These are phyloP conservation scores for Drosophila paranaensis DNA, from an alignment of 2,888 invertebrate genomes.

Conservation along the genomic window DNA sequence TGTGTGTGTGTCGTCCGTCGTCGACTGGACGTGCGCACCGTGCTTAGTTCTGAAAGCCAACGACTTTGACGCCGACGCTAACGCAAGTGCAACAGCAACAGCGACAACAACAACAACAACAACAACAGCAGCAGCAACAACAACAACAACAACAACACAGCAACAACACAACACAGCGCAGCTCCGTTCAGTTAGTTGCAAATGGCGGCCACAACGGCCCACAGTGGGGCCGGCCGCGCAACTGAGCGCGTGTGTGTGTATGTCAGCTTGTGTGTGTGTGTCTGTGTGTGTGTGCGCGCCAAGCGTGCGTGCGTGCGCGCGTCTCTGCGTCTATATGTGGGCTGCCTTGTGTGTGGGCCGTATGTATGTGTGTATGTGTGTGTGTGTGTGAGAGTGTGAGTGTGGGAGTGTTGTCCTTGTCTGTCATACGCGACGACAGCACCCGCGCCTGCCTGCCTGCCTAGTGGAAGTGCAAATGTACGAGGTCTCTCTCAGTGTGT, in stretches of 20 bases:
- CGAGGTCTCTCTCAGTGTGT: slow-evolving; percentile 3
- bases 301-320: slow-evolving; percentile 9
- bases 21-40: slow-evolving; percentile 47
- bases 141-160: slow-evolving; percentile 85
- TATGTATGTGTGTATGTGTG: no score
- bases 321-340: slow-evolving; percentile 26
- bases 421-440: slow-evolving; percentile 16
- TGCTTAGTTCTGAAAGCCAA: neutral
- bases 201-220: slow-evolving; percentile 10
- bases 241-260: slow-evolving; percentile 1
- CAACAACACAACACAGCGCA: slow-evolving; percentile 44
- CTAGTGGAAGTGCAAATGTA: slow-evolving; percentile 17
- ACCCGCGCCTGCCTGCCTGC: slow-evolving; percentile 23
- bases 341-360: slow-evolving; percentile 27
- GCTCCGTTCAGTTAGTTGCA: slow-evolving; percentile 16
- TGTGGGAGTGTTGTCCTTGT: neutral
- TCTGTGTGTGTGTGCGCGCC: slow-evolving; percentile 27
- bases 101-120: slow-evolving; percentile 84
- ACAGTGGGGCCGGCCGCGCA: slow-evolving; percentile 10
- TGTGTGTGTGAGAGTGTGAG: no score
- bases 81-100: slow-evolving; percentile 86
- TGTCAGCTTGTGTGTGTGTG: slow-evolving; percentile 7
- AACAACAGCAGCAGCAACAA: slow-evolving; percentile 56
- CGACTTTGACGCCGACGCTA: slow-evolving; percentile 17
- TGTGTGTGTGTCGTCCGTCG: neutral